Conservation (phyloP, 1,140 invertebrate genomes). For the Mercenaria mercenaria region DNA sequence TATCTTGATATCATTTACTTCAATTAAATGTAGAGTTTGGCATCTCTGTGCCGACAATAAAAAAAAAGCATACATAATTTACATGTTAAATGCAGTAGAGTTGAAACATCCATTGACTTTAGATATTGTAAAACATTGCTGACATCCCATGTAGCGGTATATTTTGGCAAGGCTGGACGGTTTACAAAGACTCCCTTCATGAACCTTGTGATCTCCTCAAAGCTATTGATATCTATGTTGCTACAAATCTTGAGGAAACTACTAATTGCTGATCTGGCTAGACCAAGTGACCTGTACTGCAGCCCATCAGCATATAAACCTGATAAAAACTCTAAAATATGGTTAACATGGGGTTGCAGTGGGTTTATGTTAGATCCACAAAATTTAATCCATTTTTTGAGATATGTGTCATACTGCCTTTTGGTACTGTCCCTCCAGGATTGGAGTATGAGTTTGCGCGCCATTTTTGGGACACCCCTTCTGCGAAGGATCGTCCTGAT, state of each 20-base stretch:
- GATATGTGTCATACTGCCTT: conserved; percentile 2
- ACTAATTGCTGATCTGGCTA: neutral
- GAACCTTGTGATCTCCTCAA: neutral
- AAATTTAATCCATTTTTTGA: conserved; percentile 15
- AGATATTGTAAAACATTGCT: conserved; percentile 6
- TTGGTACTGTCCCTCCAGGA: conserved; percentile 4
- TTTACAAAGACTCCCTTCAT: conserved; percentile 2
- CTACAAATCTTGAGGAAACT: neutral
- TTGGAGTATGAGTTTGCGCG: neutral
- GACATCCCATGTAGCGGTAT: conserved; percentile 20
- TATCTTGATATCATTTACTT: conserved; percentile 9
- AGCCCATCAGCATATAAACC: neutral
- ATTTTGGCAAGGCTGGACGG: conserved; percentile 2
- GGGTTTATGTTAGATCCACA: neutral
- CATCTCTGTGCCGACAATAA: conserved; percentile 59
- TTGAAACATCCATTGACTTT: neutral
- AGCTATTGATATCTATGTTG: neutral
- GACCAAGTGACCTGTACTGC: neutral
- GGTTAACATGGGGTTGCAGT: neutral
- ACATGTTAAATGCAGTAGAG: neutral
- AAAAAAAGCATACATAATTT: conserved; percentile 60
- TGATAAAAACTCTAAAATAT: conserved; percentile 3
- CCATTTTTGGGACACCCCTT: neutral
- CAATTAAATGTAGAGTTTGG: conserved; percentile 47
- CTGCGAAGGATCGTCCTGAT: conserved; percentile 1